Evolutionary conservation across 2,888 invertebrate species (phyloP), one percentile per base, ranked within the genome.

Genomic region (Mamestra brassicae): DNA sequence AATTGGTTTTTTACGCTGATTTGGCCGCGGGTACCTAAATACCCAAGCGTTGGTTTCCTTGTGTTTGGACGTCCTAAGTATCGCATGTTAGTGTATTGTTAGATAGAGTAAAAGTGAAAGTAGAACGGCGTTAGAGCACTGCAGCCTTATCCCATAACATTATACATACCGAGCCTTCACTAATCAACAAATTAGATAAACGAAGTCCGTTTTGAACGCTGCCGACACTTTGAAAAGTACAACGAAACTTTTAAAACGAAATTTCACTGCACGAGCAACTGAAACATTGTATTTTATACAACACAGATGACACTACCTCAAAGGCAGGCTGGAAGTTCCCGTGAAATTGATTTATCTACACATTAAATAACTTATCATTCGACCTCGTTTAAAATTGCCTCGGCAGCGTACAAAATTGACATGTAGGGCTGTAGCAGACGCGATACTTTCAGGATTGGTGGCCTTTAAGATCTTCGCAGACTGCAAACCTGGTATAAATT

Each of bases 221-320:
- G 85, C 81, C 66, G 62, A 52, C 36, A 74, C 64, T 26, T 70
- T 57, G 10, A 5, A 50, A 55, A 50, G 62, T 80, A 74, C 84
- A 80, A 65, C 42, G 78, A 82, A 80, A 83, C 71, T 72, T 78
- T 62, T 66, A 73, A 70, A 81, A 83, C 80, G 71, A 71, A 75
- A 80, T 78, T 78, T 55, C 83, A 68, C 61, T 69, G 67, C 61
- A 78, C 54, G 26, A 1, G 0, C 52, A 77, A 62, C 52, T 52
- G 54, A 78, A 58, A 67, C 34, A 78, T 83, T 78, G 66, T 83
- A 83, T 80, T 83, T 67, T 17, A 80, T 80, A 80, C 83, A 78
- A 80, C 50, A 64, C 36, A 68, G 36, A 71, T 60, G 38, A 17
- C 13, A 17, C 11, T 70, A 26, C 70, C 65, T 78, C 45, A 13